Base-by-base conservation (phyloP, 2,113 vertebrate species). In the Peromyscus polionotus region DNA sequence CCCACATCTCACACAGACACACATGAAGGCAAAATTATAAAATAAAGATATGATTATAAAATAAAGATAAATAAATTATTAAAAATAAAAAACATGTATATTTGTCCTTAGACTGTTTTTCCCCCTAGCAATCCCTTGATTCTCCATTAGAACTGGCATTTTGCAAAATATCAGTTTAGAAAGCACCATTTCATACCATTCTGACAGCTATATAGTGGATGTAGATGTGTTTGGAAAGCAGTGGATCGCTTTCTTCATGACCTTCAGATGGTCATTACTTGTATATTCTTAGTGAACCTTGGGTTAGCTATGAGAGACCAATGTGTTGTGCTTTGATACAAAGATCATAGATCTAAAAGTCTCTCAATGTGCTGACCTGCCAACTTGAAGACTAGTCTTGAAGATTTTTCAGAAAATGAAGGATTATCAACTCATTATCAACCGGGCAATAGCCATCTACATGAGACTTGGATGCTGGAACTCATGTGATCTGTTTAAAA, bases 351-450 rank as follows among this genome's bases (percentile, higher is more conserved):
- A 76, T 84, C 67, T 48, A 26, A 81, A 75, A 94, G 86, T 24
- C 33, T 87, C 5, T 89, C 67, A 39, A 13, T 31, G 59, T n/a
- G 13, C 24, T 72, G 67, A 88, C 22, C 33, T 9, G 33, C 0
- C 1, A 51, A 57, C 51, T 75, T 51, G 48, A 89, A 85, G 88
- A 67, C 19, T 7, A 26, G 68, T 92, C 79, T 10, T 20, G 81
- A 89, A 36, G 39, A 65, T 79, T 93, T 95, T 97, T 42, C 70
- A 48, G 36, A 83, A 75, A 54, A 48, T 11, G 6, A 28, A 89
- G 22, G 3, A 36, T 26, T 31, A 12, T 5, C 2, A 10, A n/a
- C 33, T 81, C 22, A 39, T 83, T 59, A 63, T 67, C 48, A 83
- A 20, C 19, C 17, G 51, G 14, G 14, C 6, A 6, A 31, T 20